Evolutionary conservation across 2,888 invertebrate species (phyloP).

Genomic region (Amphipoea oculea): DNA sequence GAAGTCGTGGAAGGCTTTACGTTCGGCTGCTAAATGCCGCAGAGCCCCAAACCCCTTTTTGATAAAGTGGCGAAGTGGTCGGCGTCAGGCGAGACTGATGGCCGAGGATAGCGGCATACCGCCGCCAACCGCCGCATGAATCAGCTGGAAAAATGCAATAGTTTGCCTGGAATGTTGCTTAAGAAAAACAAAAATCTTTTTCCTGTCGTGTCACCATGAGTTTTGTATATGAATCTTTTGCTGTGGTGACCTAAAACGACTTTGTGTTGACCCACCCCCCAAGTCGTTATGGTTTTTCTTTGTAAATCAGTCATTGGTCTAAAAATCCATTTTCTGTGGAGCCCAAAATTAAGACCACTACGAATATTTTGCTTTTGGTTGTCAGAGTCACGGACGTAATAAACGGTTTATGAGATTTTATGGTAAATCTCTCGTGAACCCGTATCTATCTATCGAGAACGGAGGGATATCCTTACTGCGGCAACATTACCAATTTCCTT

Average conservation of each 20-base stretch:
- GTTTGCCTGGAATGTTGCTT: background rate
- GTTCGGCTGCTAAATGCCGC: slow-evolving; percentile 20
- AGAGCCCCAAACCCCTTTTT: slow-evolving; percentile 17
- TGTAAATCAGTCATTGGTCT: background rate
- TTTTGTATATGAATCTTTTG: background rate
- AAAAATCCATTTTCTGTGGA: background rate
- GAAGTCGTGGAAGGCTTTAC: slow-evolving; percentile 1
- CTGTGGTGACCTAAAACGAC: no score
- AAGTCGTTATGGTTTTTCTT: background rate
- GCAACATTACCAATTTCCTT: slow-evolving; percentile 38
- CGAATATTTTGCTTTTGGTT: background rate
- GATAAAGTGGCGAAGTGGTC: slow-evolving; percentile 48
- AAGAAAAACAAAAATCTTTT: background rate
- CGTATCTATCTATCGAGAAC: slow-evolving; percentile 25
- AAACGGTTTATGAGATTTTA: slow-evolving; percentile 22
- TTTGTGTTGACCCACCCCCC: background rate
- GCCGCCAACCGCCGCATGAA: slow-evolving; percentile 16
- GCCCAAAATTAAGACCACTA: background rate
- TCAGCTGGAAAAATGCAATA: slow-evolving; percentile 30
- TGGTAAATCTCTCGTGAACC: slow-evolving; percentile 34
- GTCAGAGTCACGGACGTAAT: background rate
- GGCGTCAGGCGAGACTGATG: slow-evolving; percentile 42
- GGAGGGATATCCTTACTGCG: slow-evolving; percentile 46
- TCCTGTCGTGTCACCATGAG: background rate
- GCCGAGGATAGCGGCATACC: slow-evolving; percentile 2